Evolutionary conservation across 2,888 invertebrate genomes (phyloP).

Genomic region (Antheraea assamensis): DNA sequence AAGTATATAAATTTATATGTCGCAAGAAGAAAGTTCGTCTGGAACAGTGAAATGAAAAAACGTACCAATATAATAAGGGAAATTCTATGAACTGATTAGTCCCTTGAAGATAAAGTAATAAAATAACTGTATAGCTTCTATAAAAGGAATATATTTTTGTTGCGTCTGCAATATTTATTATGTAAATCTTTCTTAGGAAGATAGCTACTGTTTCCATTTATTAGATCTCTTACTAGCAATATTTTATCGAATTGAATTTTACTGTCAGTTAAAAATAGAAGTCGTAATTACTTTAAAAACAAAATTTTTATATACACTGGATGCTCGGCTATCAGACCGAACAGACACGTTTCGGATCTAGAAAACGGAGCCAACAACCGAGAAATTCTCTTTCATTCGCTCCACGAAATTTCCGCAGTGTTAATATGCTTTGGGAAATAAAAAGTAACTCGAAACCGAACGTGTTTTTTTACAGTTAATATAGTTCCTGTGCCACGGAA

Average conservation of each 20-base stretch:
- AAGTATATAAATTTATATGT: no score
- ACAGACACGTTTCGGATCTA: constrained; percentile 1
- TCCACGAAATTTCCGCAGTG: neutral
- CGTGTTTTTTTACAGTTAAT: neutral
- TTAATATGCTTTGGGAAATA: constrained; percentile 13
- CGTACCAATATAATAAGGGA: no score
- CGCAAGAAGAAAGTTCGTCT: no score
- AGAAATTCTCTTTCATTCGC: neutral
- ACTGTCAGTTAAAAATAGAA: neutral
- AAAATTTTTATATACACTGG: neutral
- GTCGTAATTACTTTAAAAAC: neutral
- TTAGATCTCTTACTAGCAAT: no score
- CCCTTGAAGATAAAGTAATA: no score
- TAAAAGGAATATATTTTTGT: neutral
- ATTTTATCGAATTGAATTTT: neutral
- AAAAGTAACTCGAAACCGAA: neutral
- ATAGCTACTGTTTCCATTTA: no score
- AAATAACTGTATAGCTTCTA: no score
- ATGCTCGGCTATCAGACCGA: neutral
- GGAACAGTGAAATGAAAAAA: no score
- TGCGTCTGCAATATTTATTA: neutral
- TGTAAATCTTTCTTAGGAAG: neutral
- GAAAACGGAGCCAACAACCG: constrained; percentile 12
- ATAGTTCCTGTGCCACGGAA: neutral
- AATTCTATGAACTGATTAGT: no score